phyloP scores from a whole-genome alignment of 2,888 invertebrate genomes.

The Shargacucullia verbasci region DNA sequence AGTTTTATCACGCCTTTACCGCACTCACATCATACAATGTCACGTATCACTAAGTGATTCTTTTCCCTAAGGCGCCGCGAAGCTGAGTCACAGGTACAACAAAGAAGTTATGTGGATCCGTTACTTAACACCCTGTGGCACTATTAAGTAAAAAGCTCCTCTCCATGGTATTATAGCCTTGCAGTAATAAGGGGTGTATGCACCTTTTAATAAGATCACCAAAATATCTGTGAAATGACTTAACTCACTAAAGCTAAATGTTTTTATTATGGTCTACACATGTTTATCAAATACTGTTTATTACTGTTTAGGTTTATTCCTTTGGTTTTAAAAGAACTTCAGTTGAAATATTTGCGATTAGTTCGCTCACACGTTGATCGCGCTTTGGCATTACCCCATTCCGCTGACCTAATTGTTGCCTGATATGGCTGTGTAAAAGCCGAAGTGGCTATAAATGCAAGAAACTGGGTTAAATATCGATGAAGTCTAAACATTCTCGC shows the following conservation, averaged over 20 bases:
- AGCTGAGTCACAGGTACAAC: conserved; percentile 45
- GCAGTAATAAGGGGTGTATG: conserved; percentile 14
- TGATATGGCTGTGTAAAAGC: conserved; percentile 77
- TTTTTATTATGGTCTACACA: too few species aligned
- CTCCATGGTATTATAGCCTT: conserved; percentile 18
- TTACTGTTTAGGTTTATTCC: too few species aligned
- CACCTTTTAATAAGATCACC: conserved; percentile 6
- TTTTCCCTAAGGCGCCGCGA: conserved; percentile 30
- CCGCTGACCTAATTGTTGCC: conserved; percentile 84
- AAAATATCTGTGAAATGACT: too few species aligned
- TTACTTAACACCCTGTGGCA: conserved; percentile 46
- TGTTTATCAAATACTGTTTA: too few species aligned
- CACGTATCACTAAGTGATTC: conserved; percentile 43
- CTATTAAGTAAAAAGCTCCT: conserved; percentile 46
- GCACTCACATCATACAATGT: conserved; percentile 34
- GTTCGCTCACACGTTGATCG: conserved; percentile 69
- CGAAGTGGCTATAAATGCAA: conserved; percentile 84
- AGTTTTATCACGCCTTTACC: conserved; percentile 38
- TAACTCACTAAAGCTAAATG: too few species aligned
- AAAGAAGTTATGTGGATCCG: conserved; percentile 49
- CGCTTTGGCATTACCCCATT: conserved; percentile 79
- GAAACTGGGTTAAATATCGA: conserved; percentile 87
- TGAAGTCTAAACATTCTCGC: conserved; percentile 73
- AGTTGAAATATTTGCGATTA: conserved; percentile 63
- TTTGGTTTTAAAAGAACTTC: not conserved